phyloP scores from a whole-genome alignment of 2,888 invertebrate species.

The Platypus cylindrus region DNA sequence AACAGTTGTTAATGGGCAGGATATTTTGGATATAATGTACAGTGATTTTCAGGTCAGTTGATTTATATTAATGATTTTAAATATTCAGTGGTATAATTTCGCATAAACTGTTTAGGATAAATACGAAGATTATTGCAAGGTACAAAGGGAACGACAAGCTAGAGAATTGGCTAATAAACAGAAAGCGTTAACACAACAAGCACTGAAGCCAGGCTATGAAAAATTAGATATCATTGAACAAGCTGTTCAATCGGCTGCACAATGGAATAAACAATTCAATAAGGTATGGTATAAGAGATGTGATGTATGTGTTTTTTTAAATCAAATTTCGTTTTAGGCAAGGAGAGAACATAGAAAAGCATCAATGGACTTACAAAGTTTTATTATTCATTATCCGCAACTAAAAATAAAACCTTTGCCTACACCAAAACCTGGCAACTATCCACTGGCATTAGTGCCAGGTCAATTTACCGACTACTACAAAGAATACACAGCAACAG shows the following conservation, averaged over 20 bases:
- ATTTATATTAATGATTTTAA: neutral
- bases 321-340: conserved; percentile 29
- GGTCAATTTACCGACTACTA: conserved; percentile 92
- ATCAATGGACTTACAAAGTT: conserved; percentile 86
- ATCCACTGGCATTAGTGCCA: conserved; percentile 87
- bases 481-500: conserved; percentile 64
- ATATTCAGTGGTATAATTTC: neutral
- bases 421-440: conserved; percentile 49
- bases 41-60: conserved; percentile 64
- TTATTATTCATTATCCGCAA: conserved; percentile 68
- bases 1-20: conserved; percentile 83
- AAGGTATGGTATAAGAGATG: conserved; percentile 30
- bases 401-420: conserved; percentile 34
- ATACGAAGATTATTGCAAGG: conserved; percentile 78
- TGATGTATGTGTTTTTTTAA: neutral
- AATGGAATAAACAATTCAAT: conserved; percentile 83
- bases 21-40: conserved; percentile 90
- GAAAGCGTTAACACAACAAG: conserved; percentile 47
- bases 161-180: conserved; percentile 56
- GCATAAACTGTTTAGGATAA: conserved; percentile 43
- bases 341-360: conserved; percentile 64
- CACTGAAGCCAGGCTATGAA: conserved; percentile 37
- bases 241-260: conserved; percentile 73
- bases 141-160: conserved; percentile 55
- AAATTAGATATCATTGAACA: conserved; percentile 62